These are phyloP conservation scores for Drosophila neutralis DNA, from an alignment of 2,888 invertebrate genomes.

Conservation along the genomic window DNA sequence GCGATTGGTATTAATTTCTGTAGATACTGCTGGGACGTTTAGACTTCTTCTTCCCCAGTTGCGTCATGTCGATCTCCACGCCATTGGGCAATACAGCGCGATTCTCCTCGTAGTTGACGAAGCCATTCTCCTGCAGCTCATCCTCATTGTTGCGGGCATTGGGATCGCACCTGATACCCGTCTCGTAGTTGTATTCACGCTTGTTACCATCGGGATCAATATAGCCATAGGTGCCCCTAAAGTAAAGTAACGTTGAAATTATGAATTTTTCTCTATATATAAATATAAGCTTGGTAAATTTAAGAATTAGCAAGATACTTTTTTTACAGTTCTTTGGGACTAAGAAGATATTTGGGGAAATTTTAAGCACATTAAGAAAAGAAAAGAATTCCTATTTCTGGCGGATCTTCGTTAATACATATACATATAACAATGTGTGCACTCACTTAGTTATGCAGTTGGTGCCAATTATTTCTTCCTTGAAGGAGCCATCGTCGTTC, in stretches of 20 bases:
- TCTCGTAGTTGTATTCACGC: slow-evolving; percentile 93
- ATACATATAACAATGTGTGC: not conserved
- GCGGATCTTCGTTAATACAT: not conserved
- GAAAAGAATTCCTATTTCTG: not conserved
- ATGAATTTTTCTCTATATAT: not conserved
- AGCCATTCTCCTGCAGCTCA: slow-evolving; percentile 87
- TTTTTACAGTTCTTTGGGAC: not conserved
- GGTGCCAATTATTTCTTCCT: slow-evolving; percentile 92
- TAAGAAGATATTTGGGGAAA: not conserved
- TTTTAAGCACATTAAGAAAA: not conserved
- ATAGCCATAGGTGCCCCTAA: slow-evolving; percentile 92
- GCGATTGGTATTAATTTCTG: slow-evolving; percentile 73
- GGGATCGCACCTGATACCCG: slow-evolving; percentile 89
- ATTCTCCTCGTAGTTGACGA: slow-evolving; percentile 90
- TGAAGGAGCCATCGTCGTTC: slow-evolving; percentile 94
- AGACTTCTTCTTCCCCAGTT: slow-evolving; percentile 89
- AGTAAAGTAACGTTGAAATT: not conserved
- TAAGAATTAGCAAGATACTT: not conserved
- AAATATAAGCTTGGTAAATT: not conserved
- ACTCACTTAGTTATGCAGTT: slow-evolving; percentile 89
- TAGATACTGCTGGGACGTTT: slow-evolving; percentile 87
- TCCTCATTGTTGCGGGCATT: slow-evolving; percentile 85
- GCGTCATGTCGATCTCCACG: slow-evolving; percentile 89
- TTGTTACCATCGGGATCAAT: slow-evolving; percentile 93
- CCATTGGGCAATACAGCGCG: slow-evolving; percentile 90